These are phyloP conservation scores for Eledona agricola DNA, from an alignment of 2,888 invertebrate species.

Conservation along the genomic window DNA sequence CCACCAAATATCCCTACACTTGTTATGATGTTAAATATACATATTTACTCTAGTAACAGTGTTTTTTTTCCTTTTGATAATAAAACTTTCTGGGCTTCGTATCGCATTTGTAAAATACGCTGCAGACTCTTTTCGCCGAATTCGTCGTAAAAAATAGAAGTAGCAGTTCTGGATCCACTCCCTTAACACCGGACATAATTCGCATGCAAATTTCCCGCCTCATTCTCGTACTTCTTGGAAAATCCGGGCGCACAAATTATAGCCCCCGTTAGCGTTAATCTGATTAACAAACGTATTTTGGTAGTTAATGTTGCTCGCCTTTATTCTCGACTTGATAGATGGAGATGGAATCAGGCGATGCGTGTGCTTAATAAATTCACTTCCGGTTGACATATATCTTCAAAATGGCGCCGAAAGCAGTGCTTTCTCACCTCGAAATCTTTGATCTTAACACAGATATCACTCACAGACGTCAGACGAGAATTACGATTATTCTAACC, in stretches of 20 bases:
- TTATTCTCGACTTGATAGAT: slow-evolving; percentile 46
- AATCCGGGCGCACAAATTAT: slow-evolving; percentile 33
- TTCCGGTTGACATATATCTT: slow-evolving; percentile 47
- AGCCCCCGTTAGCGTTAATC: slow-evolving; percentile 39
- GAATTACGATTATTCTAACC: no score
- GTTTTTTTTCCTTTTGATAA: no score
- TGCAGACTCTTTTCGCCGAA: no score
- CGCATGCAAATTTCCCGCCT: neutral
- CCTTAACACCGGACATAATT: no score
- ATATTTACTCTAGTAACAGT: no score
- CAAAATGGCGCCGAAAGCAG: slow-evolving; percentile 7
- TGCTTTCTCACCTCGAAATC: neutral
- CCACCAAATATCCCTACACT: no score
- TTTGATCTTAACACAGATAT: neutral
- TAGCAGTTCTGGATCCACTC: no score
- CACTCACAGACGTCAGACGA: no score
- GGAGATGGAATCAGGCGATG: slow-evolving; percentile 46
- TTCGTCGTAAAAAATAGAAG: no score
- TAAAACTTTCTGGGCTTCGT: no score
- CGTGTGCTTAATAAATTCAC: slow-evolving; percentile 47
- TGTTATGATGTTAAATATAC: no score
- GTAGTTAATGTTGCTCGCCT: slow-evolving; percentile 41
- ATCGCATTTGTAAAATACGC: no score
- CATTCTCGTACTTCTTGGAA: neutral
- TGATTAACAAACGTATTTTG: slow-evolving; percentile 42